Percentiles rank a stretch among this genome's conserved stretches.
Evolutionary conservation across 2,113 vertebrate genomes (phyloP).

Genomic region (Oxyruncus cristatus): DNA sequence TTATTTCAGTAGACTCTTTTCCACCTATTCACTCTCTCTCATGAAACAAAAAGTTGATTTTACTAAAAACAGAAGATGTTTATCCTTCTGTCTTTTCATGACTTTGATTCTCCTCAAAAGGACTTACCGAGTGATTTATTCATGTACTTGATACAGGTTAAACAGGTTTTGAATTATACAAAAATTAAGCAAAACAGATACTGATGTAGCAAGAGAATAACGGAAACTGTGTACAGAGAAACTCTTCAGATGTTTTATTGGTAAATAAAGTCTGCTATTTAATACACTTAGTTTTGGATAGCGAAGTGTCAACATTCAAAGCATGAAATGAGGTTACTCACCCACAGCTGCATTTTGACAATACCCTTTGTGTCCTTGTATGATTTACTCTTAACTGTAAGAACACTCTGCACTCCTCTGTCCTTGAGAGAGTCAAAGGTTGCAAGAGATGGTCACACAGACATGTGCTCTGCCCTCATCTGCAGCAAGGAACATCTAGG

Average conservation of each 20-base stretch:
- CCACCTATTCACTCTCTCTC: neutral
- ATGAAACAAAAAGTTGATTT: neutral
- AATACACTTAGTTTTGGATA: neutral
- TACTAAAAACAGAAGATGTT: neutral
- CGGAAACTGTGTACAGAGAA: neutral
- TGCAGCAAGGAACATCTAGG: neutral
- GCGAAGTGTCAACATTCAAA: neutral
- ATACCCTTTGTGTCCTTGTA: neutral
- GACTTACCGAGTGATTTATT: neutral
- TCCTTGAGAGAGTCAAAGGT: accelerated
- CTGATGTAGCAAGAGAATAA: neutral
- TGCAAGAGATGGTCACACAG: neutral
- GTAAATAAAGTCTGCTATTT: neutral
- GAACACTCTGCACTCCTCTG: neutral
- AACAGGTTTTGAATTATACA: neutral
- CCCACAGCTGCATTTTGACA: neutral
- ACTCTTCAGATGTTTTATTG: neutral
- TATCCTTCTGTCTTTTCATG: neutral
- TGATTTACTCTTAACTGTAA: neutral
- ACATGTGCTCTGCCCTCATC: neutral
- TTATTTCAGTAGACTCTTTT: neutral
- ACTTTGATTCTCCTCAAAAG: neutral
- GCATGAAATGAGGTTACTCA: neutral
- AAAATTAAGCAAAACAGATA: neutral
- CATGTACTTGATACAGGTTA: neutral